Percentiles rank a stretch among this genome's conserved stretches.
Evolutionary conservation across 2,113 vertebrate genomes (phyloP).

Genomic region (Phalacrocorax carbo): DNA sequence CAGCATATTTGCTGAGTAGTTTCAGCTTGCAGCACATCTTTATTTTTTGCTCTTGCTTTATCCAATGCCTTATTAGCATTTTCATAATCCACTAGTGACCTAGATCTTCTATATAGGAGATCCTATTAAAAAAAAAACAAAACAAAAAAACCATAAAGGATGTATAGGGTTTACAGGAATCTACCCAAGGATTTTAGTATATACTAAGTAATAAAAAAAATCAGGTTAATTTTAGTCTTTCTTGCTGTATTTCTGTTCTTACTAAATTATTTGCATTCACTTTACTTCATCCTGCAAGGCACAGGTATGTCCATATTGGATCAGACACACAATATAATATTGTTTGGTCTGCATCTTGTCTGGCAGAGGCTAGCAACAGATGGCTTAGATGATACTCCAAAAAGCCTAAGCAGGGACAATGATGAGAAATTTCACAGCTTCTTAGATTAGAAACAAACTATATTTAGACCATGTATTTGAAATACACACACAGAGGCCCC

Average conservation of each 20-base stretch:
- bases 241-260: neutral
- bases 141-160: neutral
- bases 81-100: constrained; percentile 96
- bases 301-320: neutral
- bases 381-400: neutral
- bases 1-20: constrained; percentile 95
- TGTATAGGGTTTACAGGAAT: neutral
- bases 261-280: neutral
- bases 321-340: neutral
- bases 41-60: constrained; percentile 96
- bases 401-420: neutral
- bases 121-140: constrained; percentile 76
- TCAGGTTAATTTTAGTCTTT: neutral
- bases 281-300: neutral
- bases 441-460: constrained; percentile 1
- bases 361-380: neutral
- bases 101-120: constrained; percentile 93
- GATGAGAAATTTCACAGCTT: constrained; percentile 1
- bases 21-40: constrained; percentile 96
- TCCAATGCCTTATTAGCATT: constrained; percentile 98
- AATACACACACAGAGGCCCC: neutral
- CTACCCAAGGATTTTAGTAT: neutral
- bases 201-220: neutral
- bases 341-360: neutral
- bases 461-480: neutral